A percentile compares a stretch with the other conserved stretches of the same genome.
phyloP scores from a whole-genome alignment of 2,888 invertebrate genomes.

The Eumacrocentrus americanus region DNA sequence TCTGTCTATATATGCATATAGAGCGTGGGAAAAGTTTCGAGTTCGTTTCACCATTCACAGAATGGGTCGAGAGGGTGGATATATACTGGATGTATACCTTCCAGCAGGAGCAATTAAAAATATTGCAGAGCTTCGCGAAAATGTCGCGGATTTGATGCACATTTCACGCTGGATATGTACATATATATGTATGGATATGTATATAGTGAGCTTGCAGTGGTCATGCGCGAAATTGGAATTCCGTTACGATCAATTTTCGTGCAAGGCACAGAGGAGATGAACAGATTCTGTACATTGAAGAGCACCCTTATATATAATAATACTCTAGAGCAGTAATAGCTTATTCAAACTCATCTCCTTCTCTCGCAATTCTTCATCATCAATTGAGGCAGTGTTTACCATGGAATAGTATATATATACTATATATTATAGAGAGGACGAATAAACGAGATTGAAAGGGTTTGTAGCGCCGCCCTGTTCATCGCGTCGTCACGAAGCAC shows the following conservation, averaged over 20 bases:
- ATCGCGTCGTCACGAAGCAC: no score
- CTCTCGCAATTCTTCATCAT: no score
- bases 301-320: conserved; percentile 8
- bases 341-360: no score
- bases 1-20: neutral
- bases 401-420: no score
- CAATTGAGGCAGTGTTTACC: no score
- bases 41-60: neutral
- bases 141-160: no score
- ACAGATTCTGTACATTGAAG: conserved; percentile 3
- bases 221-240: conserved; percentile 38
- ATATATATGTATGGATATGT: neutral
- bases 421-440: no score
- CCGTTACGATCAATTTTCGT: conserved; percentile 34
- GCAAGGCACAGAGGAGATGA: no score
- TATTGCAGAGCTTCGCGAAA: no score
- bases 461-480: neutral
- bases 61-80: no score
- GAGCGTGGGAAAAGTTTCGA: neutral
- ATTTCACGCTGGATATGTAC: no score
- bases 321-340: no score
- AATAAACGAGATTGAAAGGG: conserved; percentile 1
- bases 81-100: neutral
- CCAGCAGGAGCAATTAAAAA: neutral
- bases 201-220: neutral